A percentile compares a stretch with the other conserved stretches of the same genome.
phyloP scores from a whole-genome alignment of 2,888 invertebrate species.

The Apotomis turbidana region DNA sequence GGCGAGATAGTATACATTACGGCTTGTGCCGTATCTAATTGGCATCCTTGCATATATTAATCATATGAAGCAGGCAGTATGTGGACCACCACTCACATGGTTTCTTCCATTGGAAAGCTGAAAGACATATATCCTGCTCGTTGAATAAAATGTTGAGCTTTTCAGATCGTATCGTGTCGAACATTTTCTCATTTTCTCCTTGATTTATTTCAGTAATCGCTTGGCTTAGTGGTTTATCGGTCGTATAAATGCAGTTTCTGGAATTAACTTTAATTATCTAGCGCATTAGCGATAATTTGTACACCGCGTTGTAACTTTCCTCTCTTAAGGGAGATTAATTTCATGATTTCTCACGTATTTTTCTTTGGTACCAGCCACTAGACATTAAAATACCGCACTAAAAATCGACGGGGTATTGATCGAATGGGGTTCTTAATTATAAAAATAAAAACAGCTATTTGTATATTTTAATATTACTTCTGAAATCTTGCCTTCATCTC shows the following conservation, averaged over 20 bases:
- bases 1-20: constrained; percentile 52
- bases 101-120: constrained; percentile 66
- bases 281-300: constrained; percentile 36
- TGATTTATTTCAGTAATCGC: constrained; percentile 47
- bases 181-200: constrained; percentile 69
- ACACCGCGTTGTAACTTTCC: constrained; percentile 32
- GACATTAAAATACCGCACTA: too few relatives aligned
- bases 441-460: too few relatives aligned
- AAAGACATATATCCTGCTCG: constrained; percentile 61
- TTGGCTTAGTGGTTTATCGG: constrained; percentile 54
- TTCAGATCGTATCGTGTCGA: constrained; percentile 62
- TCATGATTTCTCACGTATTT: constrained; percentile 15
- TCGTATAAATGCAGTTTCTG: constrained; percentile 50
- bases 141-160: constrained; percentile 61
- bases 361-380: not conserved
- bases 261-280: constrained; percentile 48
- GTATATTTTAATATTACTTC: too few relatives aligned
- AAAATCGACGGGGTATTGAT: too few relatives aligned
- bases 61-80: constrained; percentile 60
- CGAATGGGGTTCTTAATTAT: too few relatives aligned
- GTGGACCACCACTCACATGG: constrained; percentile 59
- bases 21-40: constrained; percentile 73
- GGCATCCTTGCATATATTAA: constrained; percentile 74
- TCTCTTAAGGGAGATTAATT: constrained; percentile 35
- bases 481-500: too few relatives aligned